Evolutionary conservation across 2,113 vertebrate species (phyloP), one percentile per base, ranked within the genome.

Genomic region (Melanocharis versteri): DNA sequence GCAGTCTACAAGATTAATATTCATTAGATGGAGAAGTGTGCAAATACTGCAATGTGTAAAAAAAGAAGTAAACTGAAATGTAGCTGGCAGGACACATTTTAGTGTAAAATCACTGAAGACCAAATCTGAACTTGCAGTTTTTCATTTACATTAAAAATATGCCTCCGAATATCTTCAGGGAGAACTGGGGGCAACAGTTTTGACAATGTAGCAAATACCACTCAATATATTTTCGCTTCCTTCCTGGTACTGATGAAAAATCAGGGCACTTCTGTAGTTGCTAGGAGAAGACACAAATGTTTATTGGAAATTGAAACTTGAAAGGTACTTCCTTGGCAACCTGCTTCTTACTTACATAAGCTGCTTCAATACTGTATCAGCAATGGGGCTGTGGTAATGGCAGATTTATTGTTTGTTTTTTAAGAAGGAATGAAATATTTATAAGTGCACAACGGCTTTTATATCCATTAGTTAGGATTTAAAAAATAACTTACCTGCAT

Each of bases 251-350:
- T 58, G n/a, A 75, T 79, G 56, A 56, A 83, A 87, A 94, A 47
- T 84, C 65, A 89, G 47, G 42, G 42, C n/a, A 16, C 22, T 80
- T 92, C 7, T 48, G 1, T 35, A 62, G 83, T 93, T 96, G 93
- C 87, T 91, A 83, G 68, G 86, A 89, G 77, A 92, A 87, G 77
- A 89, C 30, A 44, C 45, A 83, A 70, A 77, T 91, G 64, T 87
- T 94, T 96, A 68, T 44, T 73, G 77, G 42, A 54, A 87, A 30
- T 42, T 95, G 69, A 71, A 93, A 56, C 17, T 61, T 89, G 69
- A 84, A 87, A 91, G 65, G 56, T 87, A 37, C 78, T 88, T 89
- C 81, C 65, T 50, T 91, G 65, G 51, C 84, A 91, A 68, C 77
- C 42, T 61, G 13, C 69, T 94, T 65, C 54, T 91, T 68, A 40